Percentiles rank a stretch among this genome's conserved stretches.
Evolutionary conservation across 2,888 invertebrate genomes (phyloP).

Genomic region (Epinotia demarniana): DNA sequence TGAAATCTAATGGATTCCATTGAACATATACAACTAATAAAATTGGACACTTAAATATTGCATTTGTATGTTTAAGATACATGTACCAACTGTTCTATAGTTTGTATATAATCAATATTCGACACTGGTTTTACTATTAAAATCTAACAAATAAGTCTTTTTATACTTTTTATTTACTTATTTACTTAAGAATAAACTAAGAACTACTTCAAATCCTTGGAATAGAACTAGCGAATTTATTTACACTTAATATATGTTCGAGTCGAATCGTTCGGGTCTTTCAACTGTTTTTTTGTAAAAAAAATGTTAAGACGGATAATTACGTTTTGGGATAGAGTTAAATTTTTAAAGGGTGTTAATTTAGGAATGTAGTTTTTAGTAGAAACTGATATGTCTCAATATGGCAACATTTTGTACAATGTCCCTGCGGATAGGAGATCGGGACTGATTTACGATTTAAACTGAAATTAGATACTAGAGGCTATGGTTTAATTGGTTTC

Average conservation of each 20-base stretch:
- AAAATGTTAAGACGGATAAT: conserved; percentile 42
- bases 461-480: neutral
- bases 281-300: conserved; percentile 29
- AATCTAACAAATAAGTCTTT: conserved; percentile 76
- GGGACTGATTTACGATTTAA: neutral
- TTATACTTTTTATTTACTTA: conserved; percentile 62
- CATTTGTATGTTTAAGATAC: conserved; percentile 6
- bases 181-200: conserved; percentile 63
- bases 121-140: conserved; percentile 53
- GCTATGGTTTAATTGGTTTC: conserved; percentile 5
- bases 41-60: neutral
- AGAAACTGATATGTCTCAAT: conserved; percentile 76
- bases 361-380: conserved; percentile 72
- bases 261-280: conserved; percentile 35
- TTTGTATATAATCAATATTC: conserved; percentile 34
- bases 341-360: conserved; percentile 50
- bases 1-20: neutral
- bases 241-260: conserved; percentile 47
- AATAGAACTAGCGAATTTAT: conserved; percentile 57
- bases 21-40: too few relatives aligned
- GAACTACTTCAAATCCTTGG: conserved; percentile 71
- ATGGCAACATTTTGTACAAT: conserved; percentile 76
- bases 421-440: conserved; percentile 1
- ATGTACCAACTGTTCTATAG: conserved; percentile 36
- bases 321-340: conserved; percentile 52